Evolutionary conservation across 2,888 invertebrate species (phyloP).

Genomic region (Atethmia centrago): DNA sequence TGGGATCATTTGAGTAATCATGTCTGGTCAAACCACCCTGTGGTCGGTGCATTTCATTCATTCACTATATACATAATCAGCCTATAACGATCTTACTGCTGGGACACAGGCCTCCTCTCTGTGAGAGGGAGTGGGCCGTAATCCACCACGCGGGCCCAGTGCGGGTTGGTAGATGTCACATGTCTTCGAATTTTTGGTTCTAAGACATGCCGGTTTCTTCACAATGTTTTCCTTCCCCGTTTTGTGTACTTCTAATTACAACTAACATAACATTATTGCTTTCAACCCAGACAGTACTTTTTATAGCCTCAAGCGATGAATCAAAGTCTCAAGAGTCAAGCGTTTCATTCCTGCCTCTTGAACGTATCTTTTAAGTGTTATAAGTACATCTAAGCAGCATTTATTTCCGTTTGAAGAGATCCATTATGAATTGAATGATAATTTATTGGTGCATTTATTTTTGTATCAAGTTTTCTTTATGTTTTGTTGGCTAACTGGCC

Average conservation of each 20-base stretch:
- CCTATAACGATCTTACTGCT: no score
- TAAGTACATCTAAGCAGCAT: slow-evolving; percentile 41
- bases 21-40: no score
- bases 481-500: not conserved
- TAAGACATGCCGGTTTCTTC: no score
- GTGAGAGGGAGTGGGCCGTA: no score
- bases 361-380: slow-evolving; percentile 37
- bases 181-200: no score
- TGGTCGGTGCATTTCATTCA: no score
- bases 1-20: no score
- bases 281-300: slow-evolving; percentile 31
- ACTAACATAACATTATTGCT: slow-evolving; percentile 11
- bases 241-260: slow-evolving; percentile 3
- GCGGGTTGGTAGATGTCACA: no score
- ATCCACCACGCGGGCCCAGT: no score
- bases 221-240: no score
- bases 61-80: no score
- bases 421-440: slow-evolving; percentile 57
- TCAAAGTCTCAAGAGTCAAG: slow-evolving; percentile 41
- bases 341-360: slow-evolving; percentile 36
- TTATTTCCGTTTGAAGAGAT: slow-evolving; percentile 53
- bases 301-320: slow-evolving; percentile 31
- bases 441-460: slow-evolving; percentile 45
- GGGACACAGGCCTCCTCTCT: no score
- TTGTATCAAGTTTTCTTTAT: not conserved